Evolutionary conservation across 2,888 invertebrate genomes (phyloP).

Genomic region (Cephus pygmeus): DNA sequence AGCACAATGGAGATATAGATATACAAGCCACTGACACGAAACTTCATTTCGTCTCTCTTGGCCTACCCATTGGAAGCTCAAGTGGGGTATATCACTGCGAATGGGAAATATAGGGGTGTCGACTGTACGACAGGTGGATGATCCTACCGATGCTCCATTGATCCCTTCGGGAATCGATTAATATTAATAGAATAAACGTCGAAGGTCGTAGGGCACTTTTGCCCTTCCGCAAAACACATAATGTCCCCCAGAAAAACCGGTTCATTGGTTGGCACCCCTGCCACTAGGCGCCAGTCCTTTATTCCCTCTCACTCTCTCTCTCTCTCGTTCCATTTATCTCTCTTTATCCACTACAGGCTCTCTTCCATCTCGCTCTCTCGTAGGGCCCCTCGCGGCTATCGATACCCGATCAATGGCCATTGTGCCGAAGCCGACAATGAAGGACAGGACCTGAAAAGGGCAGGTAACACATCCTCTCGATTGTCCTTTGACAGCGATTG

Average conservation of each 20-base stretch:
- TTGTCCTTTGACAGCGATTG: constrained; percentile 58
- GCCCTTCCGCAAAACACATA: constrained; percentile 39
- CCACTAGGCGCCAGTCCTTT: background rate
- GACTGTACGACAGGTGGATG: background rate
- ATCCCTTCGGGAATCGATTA: constrained; percentile 51
- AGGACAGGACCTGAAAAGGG: constrained; percentile 17
- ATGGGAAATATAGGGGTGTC: background rate
- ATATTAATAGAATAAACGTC: constrained; percentile 63
- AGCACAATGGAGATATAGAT: background rate
- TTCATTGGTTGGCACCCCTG: background rate
- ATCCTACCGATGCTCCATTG: background rate
- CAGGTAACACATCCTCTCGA: constrained; percentile 53
- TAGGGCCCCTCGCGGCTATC: constrained; percentile 27
- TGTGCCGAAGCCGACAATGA: constrained; percentile 31
- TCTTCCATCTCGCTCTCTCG: too few relatives aligned
- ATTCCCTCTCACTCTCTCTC: background rate
- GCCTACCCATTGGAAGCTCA: background rate
- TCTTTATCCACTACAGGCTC: too few relatives aligned
- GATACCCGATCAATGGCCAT: constrained; percentile 41
- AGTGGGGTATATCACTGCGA: background rate
- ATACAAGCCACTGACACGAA: background rate
- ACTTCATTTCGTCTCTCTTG: background rate
- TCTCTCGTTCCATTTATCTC: background rate
- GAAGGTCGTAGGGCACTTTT: constrained; percentile 35
- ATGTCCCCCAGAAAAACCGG: constrained; percentile 21